Base-by-base conservation (phyloP, 2,113 vertebrate species). In the Globicephala melas region DNA sequence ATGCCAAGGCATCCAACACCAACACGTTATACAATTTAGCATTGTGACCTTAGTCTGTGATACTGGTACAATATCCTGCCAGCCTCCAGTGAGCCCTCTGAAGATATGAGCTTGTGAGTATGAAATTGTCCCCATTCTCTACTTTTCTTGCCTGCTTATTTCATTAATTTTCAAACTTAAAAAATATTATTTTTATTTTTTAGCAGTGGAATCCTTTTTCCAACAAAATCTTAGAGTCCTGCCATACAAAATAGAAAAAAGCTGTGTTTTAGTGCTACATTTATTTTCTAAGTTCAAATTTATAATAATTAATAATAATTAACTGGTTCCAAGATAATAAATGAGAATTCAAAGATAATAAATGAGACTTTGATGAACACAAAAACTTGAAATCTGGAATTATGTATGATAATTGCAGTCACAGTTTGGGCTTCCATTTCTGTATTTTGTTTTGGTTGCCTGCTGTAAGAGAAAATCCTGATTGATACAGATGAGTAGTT, bases 171-270 rank as follows among this genome's bases (percentile, higher is more conserved):
- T 77, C 38, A 71, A 81, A 92, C 21, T 85, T 91, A 53, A 83
- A 89, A 97, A 62, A 50, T 38, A 65, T 44, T n/a, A 62, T 55
- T 71, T 96, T 91, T 86, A 73, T 74, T 84, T 93, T 76, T 95
- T 76, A 88, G 31, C 76, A 65, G 53, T 81, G n/a, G 55, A 41
- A 58, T 63, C 25, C 9, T 81, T n/a, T 80, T 62, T 31, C 62
- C 68, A 91, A 91, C 23, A 88, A 96, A 91, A 91, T 91, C 38
- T 91, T 91, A 84, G 38, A 71, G 23, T 91, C 15, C 41, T 85
- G n/a, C 13, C 67, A 50, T 38, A 80, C 60, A 89, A 84, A 81
- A 87, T 18, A 92, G 58, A 25, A 33, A 13, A 74, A 71, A 83
- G 14, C 31, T 77, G 44, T 44, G n/a, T 71, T 89, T 83, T 77